Evolutionary conservation across 2,797 vertebrate species (phyloP), one percentile per base, ranked within the genome.

Genomic region (Falco novaeseelandiae): DNA sequence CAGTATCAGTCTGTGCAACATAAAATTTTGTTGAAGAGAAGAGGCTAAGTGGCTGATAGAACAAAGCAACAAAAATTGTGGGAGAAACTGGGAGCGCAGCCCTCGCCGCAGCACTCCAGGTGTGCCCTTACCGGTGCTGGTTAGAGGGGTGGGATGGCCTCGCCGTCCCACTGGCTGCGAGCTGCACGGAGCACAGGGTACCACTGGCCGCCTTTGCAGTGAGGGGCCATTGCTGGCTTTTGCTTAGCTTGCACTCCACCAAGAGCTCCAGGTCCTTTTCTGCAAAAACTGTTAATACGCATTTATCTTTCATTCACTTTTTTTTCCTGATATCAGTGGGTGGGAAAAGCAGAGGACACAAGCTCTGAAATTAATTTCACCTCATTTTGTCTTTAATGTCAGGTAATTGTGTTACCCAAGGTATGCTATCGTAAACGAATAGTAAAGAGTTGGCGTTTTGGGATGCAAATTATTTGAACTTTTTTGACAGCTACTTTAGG

Each of bases 121-220:
- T 40, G 30, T 49, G 40, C 25, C 48, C 30, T 80, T 30, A 55
- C 25, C 13, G 30, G 32, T 14, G 42, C 49, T 27, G 38, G 9
- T 38, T 40, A 30, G 27, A 63, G 27, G 42, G 40, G 11, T 27
- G 54, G 34, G 11, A 17, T 87, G 46, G 13, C 18, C 6, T 32
- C 27, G 22, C 36, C 1, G 0, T 8, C 40, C 26, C 66, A 13
- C 27, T 66, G 58, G 48, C 65, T 42, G 0, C 0, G 0, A 30
- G 66, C 8, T 71, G 54, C 26, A 1, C 9, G n/a, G 18, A 44
- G 8, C 4, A 0, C 42, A 16, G 32, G 36, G 34, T 49, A 16
- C 40, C 34, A 7, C n/a, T 29, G 20, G 6, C 32, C 10, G 38
- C 21, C 52, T 26, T 49, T 66, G 26, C 54, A 49, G 14, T 48